Base-by-base conservation (phyloP, 2,888 invertebrate species). In the Melanostoma scalare region DNA sequence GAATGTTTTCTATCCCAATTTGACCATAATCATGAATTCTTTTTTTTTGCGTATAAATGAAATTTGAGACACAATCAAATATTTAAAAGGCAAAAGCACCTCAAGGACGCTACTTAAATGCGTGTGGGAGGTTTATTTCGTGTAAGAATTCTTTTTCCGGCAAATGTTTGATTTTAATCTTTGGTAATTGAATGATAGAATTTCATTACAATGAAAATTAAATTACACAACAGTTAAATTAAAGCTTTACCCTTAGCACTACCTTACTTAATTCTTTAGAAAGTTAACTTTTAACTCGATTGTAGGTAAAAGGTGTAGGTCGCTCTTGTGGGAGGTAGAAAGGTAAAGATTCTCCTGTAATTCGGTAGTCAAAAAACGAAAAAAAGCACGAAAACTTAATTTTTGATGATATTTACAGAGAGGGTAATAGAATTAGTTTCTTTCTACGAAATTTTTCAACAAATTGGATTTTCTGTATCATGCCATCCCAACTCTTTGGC, bases 1-100 rank as follows among this genome's bases (percentile, higher is more conserved):
- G 60, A 55, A 53, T 65, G 71, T 60, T 72, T 61, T 75, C 71
- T 61, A 81, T 81, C 76, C 67, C 60, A 61, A 46, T 77, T 72
- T 67, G 40, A 46, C 35, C 65, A 65, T 55, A 77, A 81, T 50
- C 63, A 31, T 63, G 50, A 36, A 36, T 65, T 75, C 50, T 65
- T 35, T 71, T 63, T 60, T 53, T 58, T 69, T 71, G 53, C 65
- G 65, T 81, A 60, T 61, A 67, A 67, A 61, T 67, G 48, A 71
- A 81, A 81, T 81, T 81, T 65, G 77, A 77, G 53, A 71, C 81
- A 67, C 38, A 72, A 72, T 81, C 55, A 81, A 81, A 72, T 81
- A 81, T 81, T 81, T 72, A 81, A 76, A 72, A 61, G 72, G 48
- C 67, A 58, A 76, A 81, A 81, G 30, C 67, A 76, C 81, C 81